Conservation (phyloP, 1,140 invertebrate genomes). For the Bombus picipes region DNA sequence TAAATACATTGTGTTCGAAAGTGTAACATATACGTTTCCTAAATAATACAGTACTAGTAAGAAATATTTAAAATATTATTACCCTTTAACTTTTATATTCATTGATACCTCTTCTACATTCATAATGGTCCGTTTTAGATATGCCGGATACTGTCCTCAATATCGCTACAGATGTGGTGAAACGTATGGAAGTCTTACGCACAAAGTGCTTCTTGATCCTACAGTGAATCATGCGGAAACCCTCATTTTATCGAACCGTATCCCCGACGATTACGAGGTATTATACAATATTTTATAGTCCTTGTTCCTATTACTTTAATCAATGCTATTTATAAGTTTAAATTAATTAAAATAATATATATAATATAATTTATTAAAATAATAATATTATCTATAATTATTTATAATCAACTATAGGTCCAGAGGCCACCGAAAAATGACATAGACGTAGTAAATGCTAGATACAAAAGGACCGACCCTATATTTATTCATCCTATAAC, state of each 20-base stretch:
- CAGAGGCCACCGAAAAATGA: constrained; percentile 73
- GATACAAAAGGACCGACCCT: constrained; percentile 85
- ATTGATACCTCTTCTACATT: not conserved
- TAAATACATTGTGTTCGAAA: not conserved
- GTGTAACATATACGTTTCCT: not conserved
- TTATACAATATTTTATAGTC: not conserved
- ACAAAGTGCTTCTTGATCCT: constrained; percentile 88
- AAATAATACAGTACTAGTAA: too few relatives aligned
- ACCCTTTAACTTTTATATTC: not conserved
- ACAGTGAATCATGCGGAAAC: constrained; percentile 87
- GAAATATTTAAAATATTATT: not conserved
- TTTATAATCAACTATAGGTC: not conserved
- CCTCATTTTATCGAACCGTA: constrained; percentile 86
- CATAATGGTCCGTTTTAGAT: constrained; percentile 80
- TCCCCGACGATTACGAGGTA: constrained; percentile 84
- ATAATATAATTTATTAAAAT: not conserved
- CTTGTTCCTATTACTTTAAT: not conserved
- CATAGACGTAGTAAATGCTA: constrained; percentile 85
- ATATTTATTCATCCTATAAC: constrained; percentile 87
- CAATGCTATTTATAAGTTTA: not conserved
- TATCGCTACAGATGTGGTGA: constrained; percentile 87
- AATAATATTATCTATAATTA: not conserved
- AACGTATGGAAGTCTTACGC: constrained; percentile 87
- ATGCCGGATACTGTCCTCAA: constrained; percentile 89
- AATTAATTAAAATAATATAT: not conserved